Base-by-base conservation (phyloP, 2,888 invertebrate species). In the Caenorhabditis zanzibari region DNA sequence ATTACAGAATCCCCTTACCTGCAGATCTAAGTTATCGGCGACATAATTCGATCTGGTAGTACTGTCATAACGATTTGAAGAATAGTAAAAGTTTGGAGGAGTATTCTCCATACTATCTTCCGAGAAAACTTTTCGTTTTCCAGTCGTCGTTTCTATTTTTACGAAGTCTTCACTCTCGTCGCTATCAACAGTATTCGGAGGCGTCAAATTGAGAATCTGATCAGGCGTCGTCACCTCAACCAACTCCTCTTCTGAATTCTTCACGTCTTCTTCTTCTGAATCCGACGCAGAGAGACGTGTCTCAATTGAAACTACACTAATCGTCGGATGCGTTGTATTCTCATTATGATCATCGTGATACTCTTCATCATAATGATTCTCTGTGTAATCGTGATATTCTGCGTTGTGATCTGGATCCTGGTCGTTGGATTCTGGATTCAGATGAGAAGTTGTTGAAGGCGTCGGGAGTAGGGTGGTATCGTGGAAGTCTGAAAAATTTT, bases 91-190 rank as follows among this genome's bases (percentile, higher is more conserved):
- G 58, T 87, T 86, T 0, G 87, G 87, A 12, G 87, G 87, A 4
- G 81, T 87, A 24, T 84, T 69, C 54, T 87, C 87, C 85, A 87
- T 82, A 24, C 75, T 75, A 63, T 87, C 87, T 41, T 87, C 87
- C 35, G 87, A 86, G 52, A 85, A 87, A 12, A 87, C 71, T 22
- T 77, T 76, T 22, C 72, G 59, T 28, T 73, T 79, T 12, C 6
- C 19, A 9, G 82, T 83, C 14, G 79, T 79, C 26, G 82, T 79
- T 28, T 76, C 82, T 7, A 73, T 69, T n/a, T 32, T 14, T 0
- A 75, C n/a, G 10, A 49, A 26, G 10, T 35, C 56, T n/a, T 44
- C 63, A 12, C 44, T 44, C 19, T 64, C 44, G n/a, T 41, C 52
- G 7, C 24, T 19, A 24, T 38, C 74, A 24, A 41, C 26, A 10